Base-by-base conservation (phyloP, 2,113 vertebrate species). In the Raja brachyura region DNA sequence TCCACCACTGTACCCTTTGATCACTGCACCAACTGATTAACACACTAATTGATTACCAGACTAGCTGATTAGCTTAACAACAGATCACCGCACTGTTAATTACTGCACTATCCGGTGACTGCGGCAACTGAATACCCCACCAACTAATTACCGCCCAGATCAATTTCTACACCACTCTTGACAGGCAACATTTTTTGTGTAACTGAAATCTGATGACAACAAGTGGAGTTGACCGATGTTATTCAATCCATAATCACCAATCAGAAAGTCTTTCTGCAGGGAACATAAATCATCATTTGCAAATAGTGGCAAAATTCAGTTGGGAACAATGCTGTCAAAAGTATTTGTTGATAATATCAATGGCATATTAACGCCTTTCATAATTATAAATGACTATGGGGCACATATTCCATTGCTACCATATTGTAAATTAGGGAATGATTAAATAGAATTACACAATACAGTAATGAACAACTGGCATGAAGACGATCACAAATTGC, bases 391-490 rank as follows among this genome's bases (percentile, higher is more conserved):
- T 88, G 59, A 88, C 59, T 31, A 28, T 14, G 10, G 13, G 59
- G 59, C 59, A 63, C n/a, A 5, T 88, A 5, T 56, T 88, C 61
- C 83, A 63, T 88, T 5, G 4, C 59, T 8, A 88, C 61, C 9
- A 28, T 88, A 63, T 88, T 31, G 5, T 11, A 88, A 88, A 66
- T 63, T 31, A 88, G 14, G 81, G 28, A 61, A n/a, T 88, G 14
- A 88, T 63, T 88, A 63, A 88, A n/a, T 61, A 33, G 59, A 88
- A 63, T 88, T 88, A 88, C 28, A 31, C 14, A 88, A 63, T 88
- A 14, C 1, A 18, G 83, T 88, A 88, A 63, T 66, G 83, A 88
- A 88, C 83, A 4, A 63, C 20, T 66, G 28, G 28, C 63, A 1
- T 20, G 59, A 61, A 22, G 56, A 88, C 13, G n/a, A 59, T 88